phyloP scores from a whole-genome alignment of 2,113 vertebrate species.

The Lichenostomus cassidix region DNA sequence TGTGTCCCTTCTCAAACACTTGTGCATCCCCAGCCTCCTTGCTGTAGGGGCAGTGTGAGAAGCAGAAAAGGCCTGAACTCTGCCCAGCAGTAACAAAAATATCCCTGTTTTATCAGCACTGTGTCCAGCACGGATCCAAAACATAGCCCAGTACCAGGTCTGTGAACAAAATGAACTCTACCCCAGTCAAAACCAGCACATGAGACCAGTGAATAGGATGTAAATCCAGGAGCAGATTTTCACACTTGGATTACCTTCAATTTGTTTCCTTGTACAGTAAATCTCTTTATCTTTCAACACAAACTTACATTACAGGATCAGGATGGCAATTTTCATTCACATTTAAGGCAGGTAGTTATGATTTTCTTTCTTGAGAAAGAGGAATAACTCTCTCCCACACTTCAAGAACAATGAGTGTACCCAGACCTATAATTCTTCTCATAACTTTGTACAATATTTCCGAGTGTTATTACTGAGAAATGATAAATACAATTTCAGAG shows the following conservation, averaged over 20 bases:
- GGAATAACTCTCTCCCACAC: not conserved
- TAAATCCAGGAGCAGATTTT: not conserved
- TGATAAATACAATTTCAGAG: rapidly evolving
- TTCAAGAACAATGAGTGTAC: not conserved
- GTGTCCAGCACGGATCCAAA: not conserved
- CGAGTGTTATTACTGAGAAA: not conserved
- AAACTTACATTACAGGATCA: not conserved
- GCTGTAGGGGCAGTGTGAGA: not conserved
- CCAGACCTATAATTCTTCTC: not conserved
- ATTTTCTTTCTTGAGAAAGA: not conserved
- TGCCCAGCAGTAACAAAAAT: not conserved
- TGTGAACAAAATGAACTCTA: not conserved
- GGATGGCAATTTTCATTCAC: not conserved
- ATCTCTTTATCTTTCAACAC: not conserved
- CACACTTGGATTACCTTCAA: not conserved
- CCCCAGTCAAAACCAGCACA: not conserved
- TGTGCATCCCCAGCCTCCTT: not conserved
- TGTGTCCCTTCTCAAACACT: not conserved
- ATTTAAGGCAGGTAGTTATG: not conserved
- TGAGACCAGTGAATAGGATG: not conserved
- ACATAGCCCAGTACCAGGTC: not conserved
- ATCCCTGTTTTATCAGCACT: rapidly evolving
- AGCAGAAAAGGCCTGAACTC: not conserved
- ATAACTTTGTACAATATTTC: not conserved
- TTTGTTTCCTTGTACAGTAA: not conserved